Evolutionary conservation across 2,113 vertebrate species (phyloP), one percentile per base, ranked within the genome.

Genomic region (Hystrix cristata): DNA sequence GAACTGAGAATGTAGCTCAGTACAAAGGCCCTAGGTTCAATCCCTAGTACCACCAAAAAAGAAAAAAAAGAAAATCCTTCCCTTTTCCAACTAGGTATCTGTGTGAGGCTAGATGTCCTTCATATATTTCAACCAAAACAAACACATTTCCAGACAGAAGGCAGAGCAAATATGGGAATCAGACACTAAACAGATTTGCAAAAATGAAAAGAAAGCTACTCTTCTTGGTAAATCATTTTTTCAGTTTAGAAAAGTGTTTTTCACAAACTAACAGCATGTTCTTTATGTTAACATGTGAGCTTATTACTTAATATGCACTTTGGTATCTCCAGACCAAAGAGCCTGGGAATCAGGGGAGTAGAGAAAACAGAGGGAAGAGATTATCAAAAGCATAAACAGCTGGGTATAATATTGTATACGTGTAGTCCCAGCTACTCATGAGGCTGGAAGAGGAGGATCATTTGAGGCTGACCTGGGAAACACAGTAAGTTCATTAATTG

Each of bases 171-270:
- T 29, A 88, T 15, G 15, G 90, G 16, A 93, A 80, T 62, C 59
- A 94, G 29, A 84, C 11, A 79, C 65, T 34, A 80, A 94, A 84
- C 1, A 83, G 48, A 46, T 69, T 81, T 81, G 23, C 62, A 93
- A 90, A 91, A 84, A 85, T 10, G 72, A 46, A 81, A 87, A 60
- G 29, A 81, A 81, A 83, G 48, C 3, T 34, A 91, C 25, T n/a
- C 65, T 90, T 90, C 81, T n/a, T 74, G 74, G 27, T 80, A 87
- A 69, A 65, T 57, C 19, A n/a, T 51, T 65, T 53, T 62, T 59
- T 15, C 27, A 62, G 53, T n/a, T 86, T 67, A 51, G 34, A 67
- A 85, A 86, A 81, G 34, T 86, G n/a, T 69, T 96, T 94, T 92
- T 21, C 71, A 90, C 69, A 84, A 38, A 65, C 34, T 74, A 46